Conservation (phyloP, 1,140 invertebrate genomes). For the Macrobrachium rosenbergii region DNA sequence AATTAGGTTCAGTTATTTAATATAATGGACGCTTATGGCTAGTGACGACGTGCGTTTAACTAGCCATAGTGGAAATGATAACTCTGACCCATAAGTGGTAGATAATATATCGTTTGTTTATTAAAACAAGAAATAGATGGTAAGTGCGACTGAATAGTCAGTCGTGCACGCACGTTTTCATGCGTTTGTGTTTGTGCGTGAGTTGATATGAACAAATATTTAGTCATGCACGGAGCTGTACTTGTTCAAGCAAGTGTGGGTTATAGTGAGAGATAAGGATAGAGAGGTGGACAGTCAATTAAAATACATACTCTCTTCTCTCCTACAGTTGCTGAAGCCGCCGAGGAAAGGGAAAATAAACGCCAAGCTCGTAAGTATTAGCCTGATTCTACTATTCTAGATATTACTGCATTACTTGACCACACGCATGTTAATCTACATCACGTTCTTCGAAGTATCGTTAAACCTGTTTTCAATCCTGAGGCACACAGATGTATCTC, state of each 20-base stretch:
- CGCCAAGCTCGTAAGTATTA: slow-evolving; percentile 34
- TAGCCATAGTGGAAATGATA: too few species aligned
- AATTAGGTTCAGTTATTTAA: too few species aligned
- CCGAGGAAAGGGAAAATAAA: not conserved
- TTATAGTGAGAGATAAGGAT: not conserved
- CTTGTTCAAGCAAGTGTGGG: not conserved
- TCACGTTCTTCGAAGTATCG: not conserved
- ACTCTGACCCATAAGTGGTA: too few species aligned
- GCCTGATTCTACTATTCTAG: not conserved
- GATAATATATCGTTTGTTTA: too few species aligned
- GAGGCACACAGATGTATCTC: not conserved
- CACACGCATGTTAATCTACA: not conserved
- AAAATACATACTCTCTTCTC: not conserved
- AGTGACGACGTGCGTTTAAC: too few species aligned
- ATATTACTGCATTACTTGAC: not conserved
- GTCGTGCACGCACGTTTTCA: not conserved
- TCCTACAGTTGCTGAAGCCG: not conserved
- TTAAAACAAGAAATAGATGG: too few species aligned
- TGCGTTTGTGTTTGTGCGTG: not conserved
- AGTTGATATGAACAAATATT: not conserved
- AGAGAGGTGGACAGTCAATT: not conserved
- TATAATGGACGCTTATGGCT: too few species aligned
- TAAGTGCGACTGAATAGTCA: too few species aligned
- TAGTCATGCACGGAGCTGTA: not conserved
- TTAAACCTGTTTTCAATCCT: too few species aligned